Conservation (phyloP, 92 coral and sea anemone genomes). For the Siderastrea siderea region DNA sequence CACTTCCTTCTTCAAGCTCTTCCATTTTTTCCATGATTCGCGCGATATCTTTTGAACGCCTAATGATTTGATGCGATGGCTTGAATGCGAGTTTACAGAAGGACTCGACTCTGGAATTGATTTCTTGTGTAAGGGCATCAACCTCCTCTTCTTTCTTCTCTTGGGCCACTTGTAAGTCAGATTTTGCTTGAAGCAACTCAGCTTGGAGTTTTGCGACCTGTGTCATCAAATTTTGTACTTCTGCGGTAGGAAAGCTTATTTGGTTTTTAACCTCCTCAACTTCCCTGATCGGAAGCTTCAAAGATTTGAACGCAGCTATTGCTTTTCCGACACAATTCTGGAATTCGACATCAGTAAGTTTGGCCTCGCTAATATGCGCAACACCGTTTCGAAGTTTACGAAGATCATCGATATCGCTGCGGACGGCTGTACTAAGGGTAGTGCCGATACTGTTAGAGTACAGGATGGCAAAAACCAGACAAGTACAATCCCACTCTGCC, state of each 20-base stretch:
- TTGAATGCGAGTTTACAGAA: too few relatives aligned
- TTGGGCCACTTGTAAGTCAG: not conserved
- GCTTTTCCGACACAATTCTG: too few relatives aligned
- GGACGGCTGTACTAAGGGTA: not conserved
- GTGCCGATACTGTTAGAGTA: not conserved
- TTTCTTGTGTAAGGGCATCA: not conserved
- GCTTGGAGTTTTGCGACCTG: not conserved
- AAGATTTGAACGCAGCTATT: not conserved
- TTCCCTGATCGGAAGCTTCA: not conserved
- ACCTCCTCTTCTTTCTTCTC: not conserved
- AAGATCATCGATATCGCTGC: not conserved
- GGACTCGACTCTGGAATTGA: too few relatives aligned
- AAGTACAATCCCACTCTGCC: too few relatives aligned
- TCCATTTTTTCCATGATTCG: constrained; percentile 1
- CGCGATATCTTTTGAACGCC: not conserved
- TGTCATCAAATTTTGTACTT: not conserved
- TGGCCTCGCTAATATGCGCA: too few relatives aligned
- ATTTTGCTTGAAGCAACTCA: not conserved
- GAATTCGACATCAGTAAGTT: too few relatives aligned
- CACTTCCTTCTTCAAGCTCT: not conserved
- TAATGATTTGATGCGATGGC: too few relatives aligned
- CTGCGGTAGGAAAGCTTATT: not conserved
- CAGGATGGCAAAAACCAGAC: not conserved
- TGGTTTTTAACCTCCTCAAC: not conserved
- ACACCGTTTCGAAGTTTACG: not conserved